Base-by-base conservation (phyloP, 2,797 vertebrate genomes). In the Limosa lapponica region DNA sequence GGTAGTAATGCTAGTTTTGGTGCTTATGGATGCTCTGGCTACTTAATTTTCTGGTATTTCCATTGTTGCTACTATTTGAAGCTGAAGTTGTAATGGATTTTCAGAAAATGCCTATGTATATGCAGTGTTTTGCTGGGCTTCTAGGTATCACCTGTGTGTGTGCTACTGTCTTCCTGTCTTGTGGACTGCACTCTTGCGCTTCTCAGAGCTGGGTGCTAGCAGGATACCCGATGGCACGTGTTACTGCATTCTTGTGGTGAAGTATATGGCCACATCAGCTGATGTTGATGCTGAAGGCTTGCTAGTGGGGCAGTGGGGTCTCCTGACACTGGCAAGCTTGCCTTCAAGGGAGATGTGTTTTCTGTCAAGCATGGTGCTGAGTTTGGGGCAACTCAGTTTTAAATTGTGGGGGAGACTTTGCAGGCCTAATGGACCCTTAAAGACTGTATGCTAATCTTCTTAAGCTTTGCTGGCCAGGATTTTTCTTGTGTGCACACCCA, bases 391-490 rank as follows among this genome's bases (percentile, higher is more conserved):
- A 13, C n/a, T 81, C 14, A 19, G 28, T 82, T 95, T 75, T 44
- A 44, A 84, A 27, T 62, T 66, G 54, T 65, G 20, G 43, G 41
- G 46, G 32, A 72, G 71, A n/a, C 32, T 84, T 61, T 77, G 17
- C 17, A 49, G 44, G 25, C 65, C 34, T 82, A 74, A n/a, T 32
- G 48, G 25, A 81, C 73, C 48, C 64, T 84, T 93, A 75, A 79
- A 87, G 71, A 62, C 83, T 59, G 17, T 24, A 5, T 52, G 13
- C 32, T 96, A 93, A 95, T 94, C 91, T 87, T 87, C 75, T 94
- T 94, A 93, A 79, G 43, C 59, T 66, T 80, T 92, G 41, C 78
- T 84, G 57, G 48, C 44, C 37, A 66, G 80, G 73, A 73, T 93
- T 95, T 96, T 93, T 94, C 86, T 82, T 92, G 78, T 87, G 96